Base-by-base conservation (phyloP, 1,140 invertebrate species). In the Caenorhabditis elegans region DNA sequence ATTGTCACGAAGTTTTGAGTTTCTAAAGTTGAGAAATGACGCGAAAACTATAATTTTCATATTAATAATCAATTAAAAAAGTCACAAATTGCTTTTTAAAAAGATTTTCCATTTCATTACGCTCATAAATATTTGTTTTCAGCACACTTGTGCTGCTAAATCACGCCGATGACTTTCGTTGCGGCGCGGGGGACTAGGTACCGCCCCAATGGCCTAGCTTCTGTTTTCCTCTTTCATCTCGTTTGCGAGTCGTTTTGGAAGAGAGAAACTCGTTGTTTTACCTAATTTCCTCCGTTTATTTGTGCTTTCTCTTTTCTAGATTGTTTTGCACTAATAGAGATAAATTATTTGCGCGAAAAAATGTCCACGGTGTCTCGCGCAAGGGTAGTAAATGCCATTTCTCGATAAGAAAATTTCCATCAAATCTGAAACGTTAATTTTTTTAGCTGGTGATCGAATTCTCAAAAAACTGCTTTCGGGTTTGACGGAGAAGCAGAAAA, bases 401-500 rank as follows among this genome's bases (percentile, higher is more conserved):
- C 5, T 43, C 5, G 5, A 43, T 5, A 5, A 8, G 39, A 43
- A n/a, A 8, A 60, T 4, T n/a, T 11, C 5, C 8, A 60, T 24
- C 17, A 34, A 60, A 48, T 17, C 15, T 3, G 26, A 53, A 22
- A 24, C 10, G 6, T 3, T 13, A 39, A 43, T 15, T 8, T 39
- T 70, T 70, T 70, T 70, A 70, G 60, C 60, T 70, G 60, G 60
- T n/a, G 60, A 70, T 39, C 60, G 60, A 10, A 19, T 70, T 5
- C 34, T 70, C 11, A 70, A 70, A 34, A 70, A 22, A 39, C 34
- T 70, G 31, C 34, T 70, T 70, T 39, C 60, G 31, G 60, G 60
- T 13, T 31, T 70, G 31, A 39, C 60, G 4, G 60, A 70, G 10
- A 70, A 70, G 34, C 60, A 70, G 60, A 70, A 39, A 70, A 19